phyloP scores from a whole-genome alignment of 2,888 invertebrate genomes.

The Tipula lateralis region DNA sequence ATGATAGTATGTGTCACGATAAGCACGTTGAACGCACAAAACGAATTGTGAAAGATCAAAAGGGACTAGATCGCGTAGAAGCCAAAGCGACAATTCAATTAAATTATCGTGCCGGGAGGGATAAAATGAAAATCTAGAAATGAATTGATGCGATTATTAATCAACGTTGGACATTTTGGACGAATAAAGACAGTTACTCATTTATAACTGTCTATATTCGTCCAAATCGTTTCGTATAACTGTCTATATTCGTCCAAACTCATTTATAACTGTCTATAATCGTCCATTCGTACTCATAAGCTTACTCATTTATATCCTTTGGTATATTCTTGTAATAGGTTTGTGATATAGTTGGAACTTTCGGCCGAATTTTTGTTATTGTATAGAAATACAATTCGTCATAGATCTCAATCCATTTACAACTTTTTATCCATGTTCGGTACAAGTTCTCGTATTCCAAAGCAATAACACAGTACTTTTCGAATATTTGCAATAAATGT shows the following conservation, averaged over 20 bases:
- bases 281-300: background rate
- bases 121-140: background rate
- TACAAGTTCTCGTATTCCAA: conserved; percentile 54
- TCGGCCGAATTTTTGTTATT: background rate
- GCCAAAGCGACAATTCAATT: background rate
- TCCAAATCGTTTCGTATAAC: too few species aligned
- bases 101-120: background rate
- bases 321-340: background rate
- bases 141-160: background rate
- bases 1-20: conserved; percentile 57
- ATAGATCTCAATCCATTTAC: background rate
- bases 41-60: conserved; percentile 45
- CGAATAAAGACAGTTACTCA: too few species aligned
- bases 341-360: background rate
- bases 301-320: background rate
- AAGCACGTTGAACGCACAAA: conserved; percentile 51
- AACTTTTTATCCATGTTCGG: background rate
- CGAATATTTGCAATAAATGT: conserved; percentile 53
- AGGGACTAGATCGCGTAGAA: too few species aligned
- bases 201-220: too few species aligned
- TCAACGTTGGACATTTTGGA: too few species aligned
- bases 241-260: too few species aligned
- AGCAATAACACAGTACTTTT: conserved; percentile 56
- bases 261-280: background rate
- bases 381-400: background rate